Percentiles rank a stretch among this genome's conserved stretches.
These are phyloP conservation scores for Germaria angustata DNA, from an alignment of 2,888 invertebrate genomes.

Conservation along the genomic window DNA sequence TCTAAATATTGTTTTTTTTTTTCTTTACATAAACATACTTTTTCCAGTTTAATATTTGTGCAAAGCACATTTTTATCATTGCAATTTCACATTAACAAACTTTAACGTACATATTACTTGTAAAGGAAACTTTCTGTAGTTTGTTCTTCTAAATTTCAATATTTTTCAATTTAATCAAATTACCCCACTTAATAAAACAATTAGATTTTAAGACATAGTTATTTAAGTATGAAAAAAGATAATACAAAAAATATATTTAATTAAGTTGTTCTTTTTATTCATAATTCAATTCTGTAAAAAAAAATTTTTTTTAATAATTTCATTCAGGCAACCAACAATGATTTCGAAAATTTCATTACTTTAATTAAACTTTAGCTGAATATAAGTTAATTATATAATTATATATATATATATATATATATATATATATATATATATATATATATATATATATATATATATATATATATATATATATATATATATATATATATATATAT, in stretches of 20 bases:
- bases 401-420: neutral
- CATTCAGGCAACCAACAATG: constrained; percentile 32
- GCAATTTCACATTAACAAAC: constrained; percentile 20
- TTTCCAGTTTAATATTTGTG: constrained; percentile 33
- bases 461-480: neutral
- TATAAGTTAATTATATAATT: constrained; percentile 21
- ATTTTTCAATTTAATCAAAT: constrained; percentile 10
- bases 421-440: neutral
- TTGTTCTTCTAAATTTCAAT: neutral
- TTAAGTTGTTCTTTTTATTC: constrained; percentile 52
- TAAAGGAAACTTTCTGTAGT: neutral
- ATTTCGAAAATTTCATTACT: constrained; percentile 20
- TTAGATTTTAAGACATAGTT: constrained; percentile 52
- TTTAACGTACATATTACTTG: constrained; percentile 7
- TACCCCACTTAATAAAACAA: constrained; percentile 21
- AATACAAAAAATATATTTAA: constrained; percentile 24
- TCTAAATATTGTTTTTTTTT: neutral
- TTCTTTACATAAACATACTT: neutral
- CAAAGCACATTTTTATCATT: constrained; percentile 54
- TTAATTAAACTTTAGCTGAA: constrained; percentile 46
- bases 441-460: neutral
- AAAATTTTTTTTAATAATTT: neutral
- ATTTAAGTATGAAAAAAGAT: constrained; percentile 42
- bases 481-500: neutral
- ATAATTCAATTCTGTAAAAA: constrained; percentile 27